These are phyloP conservation scores for Nothocercus nigrocapillus DNA, from an alignment of 2,113 vertebrate genomes.

Conservation along the genomic window DNA sequence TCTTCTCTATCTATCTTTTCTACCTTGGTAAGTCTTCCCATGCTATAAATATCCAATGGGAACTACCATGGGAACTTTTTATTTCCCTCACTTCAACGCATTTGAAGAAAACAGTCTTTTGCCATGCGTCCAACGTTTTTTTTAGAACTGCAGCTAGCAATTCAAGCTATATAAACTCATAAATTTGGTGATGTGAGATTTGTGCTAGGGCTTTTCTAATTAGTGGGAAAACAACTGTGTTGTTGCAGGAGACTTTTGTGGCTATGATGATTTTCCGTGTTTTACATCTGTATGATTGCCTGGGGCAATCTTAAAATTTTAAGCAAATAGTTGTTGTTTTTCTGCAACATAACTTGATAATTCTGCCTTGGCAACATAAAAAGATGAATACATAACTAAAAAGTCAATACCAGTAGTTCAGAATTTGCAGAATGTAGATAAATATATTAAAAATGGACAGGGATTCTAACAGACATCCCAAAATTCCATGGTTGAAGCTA, in stretches of 20 bases:
- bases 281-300: background rate
- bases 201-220: background rate
- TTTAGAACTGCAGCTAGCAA: background rate
- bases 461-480: background rate
- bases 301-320: background rate
- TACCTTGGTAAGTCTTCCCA: background rate
- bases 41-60: background rate
- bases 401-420: background rate
- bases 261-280: background rate
- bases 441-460: background rate
- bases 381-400: background rate
- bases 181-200: background rate
- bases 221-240: background rate
- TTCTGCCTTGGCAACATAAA: background rate
- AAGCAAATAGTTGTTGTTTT: background rate
- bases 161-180: background rate
- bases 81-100: fast-evolving
- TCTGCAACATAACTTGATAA: background rate
- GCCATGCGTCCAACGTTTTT: background rate
- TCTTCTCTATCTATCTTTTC: background rate
- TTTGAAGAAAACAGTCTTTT: background rate
- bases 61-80: background rate
- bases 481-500: background rate
- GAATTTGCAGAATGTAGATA: background rate
- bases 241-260: background rate